Evolutionary conservation across 2,888 invertebrate genomes (phyloP), one percentile per base, ranked within the genome.

Genomic region (Laothoe populi): DNA sequence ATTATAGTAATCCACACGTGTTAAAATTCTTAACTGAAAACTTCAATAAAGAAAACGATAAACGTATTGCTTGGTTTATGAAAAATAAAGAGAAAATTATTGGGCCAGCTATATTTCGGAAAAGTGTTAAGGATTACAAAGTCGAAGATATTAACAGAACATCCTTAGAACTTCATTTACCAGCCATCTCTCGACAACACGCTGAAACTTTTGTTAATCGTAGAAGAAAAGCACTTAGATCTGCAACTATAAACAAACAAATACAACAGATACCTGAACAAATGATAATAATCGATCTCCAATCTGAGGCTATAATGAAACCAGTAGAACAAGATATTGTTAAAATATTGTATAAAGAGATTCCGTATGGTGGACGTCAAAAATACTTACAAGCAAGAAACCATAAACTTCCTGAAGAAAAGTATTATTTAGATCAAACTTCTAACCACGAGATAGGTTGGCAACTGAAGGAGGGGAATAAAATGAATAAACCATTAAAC

Each of bases 381-480:
- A 60, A 64, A 35, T 77, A 77, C 64, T 66, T 77, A 4, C 70
- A 71, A 11, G 63, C 57, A 42, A 72, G 75, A 38, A 67, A 68
- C 26, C 64, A 62, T 16, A 65, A 64, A 57, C 64, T 62, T 40
- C 74, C 75, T n/a, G 71, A 74, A 61, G 69, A 76, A 19, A 72
- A 68, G 65, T 76, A 72, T 61, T 64, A 70, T 61, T 71, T 68
- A 60, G 70, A 68, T 45, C 69, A 76, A 69, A 76, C 75, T 19
- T 72, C 64, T 48, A 71, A 65, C 59, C 65, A 62, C 48, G 66
- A 57, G 4, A 67, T 67, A 63, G 75, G 77, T n/a, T 77, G 74
- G 74, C 65, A 66, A 57, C 67, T 71, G 49, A 67, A 64, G 4
- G 73, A 73, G 35, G 71, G 21, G 38, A 13, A 69, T 59, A 16